Conservation (phyloP, 2,113 vertebrate genomes). For the rabbit (Oryctolagus cuniculus) region DNA sequence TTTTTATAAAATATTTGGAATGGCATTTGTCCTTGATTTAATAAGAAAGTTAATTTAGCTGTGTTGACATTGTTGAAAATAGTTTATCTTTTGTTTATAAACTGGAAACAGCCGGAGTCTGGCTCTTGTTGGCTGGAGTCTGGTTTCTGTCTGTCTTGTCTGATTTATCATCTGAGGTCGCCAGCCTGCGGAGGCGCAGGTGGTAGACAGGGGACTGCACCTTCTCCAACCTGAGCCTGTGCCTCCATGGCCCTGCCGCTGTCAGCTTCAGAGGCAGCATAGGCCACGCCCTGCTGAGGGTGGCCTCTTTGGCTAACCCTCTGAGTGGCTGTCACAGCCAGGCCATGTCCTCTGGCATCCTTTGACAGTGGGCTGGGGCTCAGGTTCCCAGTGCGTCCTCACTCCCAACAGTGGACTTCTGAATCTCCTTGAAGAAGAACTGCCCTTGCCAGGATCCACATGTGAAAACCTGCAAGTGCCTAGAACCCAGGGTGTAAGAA, state of each 20-base stretch:
- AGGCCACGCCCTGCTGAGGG: not conserved
- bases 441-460: not conserved
- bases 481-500: not conserved
- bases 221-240: no score
- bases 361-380: not conserved
- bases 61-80: not conserved
- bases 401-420: not conserved
- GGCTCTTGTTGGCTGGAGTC: not conserved
- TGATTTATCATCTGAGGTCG: not conserved
- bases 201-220: not conserved
- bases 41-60: constrained; percentile 33
- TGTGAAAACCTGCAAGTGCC: no score
- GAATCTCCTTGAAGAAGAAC: not conserved
- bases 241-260: accelerated
- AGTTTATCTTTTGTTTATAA: constrained; percentile 6
- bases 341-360: no score
- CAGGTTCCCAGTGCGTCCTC: not conserved
- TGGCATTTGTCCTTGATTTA: not conserved
- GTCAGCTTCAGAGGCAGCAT: not conserved
- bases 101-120: not conserved
- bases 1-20: not conserved
- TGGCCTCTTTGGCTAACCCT: not conserved
- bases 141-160: not conserved
- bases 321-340: not conserved
- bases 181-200: not conserved